Base-by-base conservation (phyloP, 2,888 invertebrate species). In the Ametastegia equiseti region DNA sequence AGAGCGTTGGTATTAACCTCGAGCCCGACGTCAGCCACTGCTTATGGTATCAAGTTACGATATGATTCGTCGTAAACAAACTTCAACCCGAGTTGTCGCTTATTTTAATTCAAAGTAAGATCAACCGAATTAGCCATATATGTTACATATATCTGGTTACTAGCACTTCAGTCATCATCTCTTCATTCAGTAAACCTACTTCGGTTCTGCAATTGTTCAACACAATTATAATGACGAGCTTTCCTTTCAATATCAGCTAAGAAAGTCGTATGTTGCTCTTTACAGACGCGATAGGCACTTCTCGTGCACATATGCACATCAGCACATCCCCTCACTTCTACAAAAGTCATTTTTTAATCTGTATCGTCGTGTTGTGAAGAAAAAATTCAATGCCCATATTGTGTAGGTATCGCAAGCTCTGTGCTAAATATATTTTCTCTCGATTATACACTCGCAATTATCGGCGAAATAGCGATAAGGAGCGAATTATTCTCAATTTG, bases 21-120 rank as follows among this genome's bases (percentile, higher is more conserved):
- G 19, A 42, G 39, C 27, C n/a, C 45, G n/a, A 71, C 45, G 71
- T 71, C 36, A 47, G 71, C 71, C 47, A 71, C 71, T 27, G 71
- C 71, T 71, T 36, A 75, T 75, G 36, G 45, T 54, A 60, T 78
- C 78, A 30, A 57, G 78, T 78, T 78, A 45, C 78, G 78, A 63
- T 78, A 78, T 78, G 39, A 78, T 60, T 78, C 60, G 27, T 78
- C 78, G 78, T 78, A 78, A 78, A 78, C 78, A 45, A 30, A 45
- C 13, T 36, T 57, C 23, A 19, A 75, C 13, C 57, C 42, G 71
- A 42, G 60, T 60, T 30, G 5, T 33, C 42, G 42, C 2, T 42
- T 60, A 60, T 50, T 78, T 33, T n/a, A n/a, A 50, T 60, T 63
- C 60, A 11, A 30, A 42, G 60, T 78, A 78, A 75, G 75, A 75